Conservation (phyloP, 2,113 vertebrate species). For the Turnix velox region DNA sequence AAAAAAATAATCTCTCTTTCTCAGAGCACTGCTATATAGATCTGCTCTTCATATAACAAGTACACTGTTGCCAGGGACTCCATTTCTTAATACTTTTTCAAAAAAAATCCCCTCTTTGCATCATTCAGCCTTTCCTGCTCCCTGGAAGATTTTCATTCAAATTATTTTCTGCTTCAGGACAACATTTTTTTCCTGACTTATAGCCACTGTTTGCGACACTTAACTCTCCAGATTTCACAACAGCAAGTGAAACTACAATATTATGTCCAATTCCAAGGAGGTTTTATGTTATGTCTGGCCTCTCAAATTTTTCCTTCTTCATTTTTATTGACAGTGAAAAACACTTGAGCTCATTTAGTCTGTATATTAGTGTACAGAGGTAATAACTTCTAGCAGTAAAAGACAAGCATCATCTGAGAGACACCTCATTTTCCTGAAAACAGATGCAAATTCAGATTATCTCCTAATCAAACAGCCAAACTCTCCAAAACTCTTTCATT, state of each 20-base stretch:
- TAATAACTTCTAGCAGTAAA: neutral
- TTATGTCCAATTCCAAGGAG: neutral
- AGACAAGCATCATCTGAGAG: neutral
- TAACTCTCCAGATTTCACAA: neutral
- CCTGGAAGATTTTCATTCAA: neutral
- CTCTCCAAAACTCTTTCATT: neutral
- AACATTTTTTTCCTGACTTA: neutral
- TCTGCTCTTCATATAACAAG: neutral
- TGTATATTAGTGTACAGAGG: neutral
- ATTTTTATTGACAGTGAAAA: neutral
- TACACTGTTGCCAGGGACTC: neutral
- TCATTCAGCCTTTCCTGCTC: neutral
- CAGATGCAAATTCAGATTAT: neutral
- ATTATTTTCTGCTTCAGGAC: neutral
- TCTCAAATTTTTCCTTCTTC: neutral
- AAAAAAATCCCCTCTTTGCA: neutral
- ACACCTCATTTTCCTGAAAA: neutral
- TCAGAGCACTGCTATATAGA: neutral
- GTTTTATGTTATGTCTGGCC: neutral
- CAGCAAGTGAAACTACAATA: neutral
- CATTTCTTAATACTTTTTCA: neutral
- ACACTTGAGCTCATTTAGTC: neutral
- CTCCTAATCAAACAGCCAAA: neutral
- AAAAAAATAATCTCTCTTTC: neutral
- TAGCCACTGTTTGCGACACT: neutral